phyloP scores from a whole-genome alignment of 2,888 invertebrate genomes.

The Ichneumoninae sp. region DNA sequence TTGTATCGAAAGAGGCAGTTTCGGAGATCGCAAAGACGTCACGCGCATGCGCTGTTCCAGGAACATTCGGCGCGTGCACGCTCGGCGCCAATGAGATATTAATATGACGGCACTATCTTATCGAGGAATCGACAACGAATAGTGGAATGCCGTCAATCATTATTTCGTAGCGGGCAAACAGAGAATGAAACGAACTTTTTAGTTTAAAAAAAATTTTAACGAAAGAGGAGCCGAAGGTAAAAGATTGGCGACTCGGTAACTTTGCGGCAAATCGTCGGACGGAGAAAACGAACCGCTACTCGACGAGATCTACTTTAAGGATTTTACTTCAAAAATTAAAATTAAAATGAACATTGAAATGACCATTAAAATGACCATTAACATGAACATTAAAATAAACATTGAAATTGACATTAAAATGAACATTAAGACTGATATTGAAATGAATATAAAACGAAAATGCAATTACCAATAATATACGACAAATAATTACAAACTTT shows the following conservation, averaged over 20 bases:
- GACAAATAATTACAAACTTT: background rate
- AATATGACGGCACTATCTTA: slow-evolving; percentile 11
- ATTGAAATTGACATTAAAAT: background rate
- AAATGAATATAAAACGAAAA: background rate
- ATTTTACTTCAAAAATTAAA: background rate
- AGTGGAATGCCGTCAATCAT: slow-evolving; percentile 20
- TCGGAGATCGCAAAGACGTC: background rate
- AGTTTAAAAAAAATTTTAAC: too few species aligned
- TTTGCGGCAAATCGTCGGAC: background rate
- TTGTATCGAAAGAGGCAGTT: background rate
- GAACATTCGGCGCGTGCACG: background rate
- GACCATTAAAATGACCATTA: too few species aligned
- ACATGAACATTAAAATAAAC: too few species aligned
- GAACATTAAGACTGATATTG: background rate
- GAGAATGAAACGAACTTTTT: background rate
- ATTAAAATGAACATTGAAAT: background rate
- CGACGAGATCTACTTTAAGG: background rate
- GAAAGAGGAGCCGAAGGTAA: background rate
- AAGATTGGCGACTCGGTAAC: background rate
- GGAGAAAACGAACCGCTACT: background rate
- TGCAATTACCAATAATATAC: background rate
- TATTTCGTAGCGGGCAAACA: background rate
- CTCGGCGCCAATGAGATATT: background rate
- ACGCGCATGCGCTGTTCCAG: slow-evolving; percentile 24
- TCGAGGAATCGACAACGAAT: slow-evolving; percentile 11